phyloP scores from a whole-genome alignment of 2,113 vertebrate species.

The Crotalus viridis region DNA sequence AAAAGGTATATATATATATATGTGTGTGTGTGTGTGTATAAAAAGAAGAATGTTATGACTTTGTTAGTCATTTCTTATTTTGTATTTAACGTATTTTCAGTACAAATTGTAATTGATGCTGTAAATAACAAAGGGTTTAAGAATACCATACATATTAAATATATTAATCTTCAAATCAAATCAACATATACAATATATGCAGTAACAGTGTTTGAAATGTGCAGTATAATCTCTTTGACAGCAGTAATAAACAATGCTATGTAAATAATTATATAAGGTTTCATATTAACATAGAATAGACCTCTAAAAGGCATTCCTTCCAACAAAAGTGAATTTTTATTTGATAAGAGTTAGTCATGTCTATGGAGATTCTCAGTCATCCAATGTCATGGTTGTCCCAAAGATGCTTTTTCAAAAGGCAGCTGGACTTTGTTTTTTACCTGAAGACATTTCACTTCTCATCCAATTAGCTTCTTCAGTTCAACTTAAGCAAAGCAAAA shows the following conservation, averaged over 20 bases:
- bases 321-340: background rate
- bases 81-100: background rate
- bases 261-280: background rate
- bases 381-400: no score
- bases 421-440: no score
- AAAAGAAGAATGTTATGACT: background rate
- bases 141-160: background rate
- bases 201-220: background rate
- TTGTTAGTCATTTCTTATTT: background rate
- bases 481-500: no score
- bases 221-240: background rate
- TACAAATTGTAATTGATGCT: background rate
- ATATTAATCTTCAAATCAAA: background rate
- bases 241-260: background rate
- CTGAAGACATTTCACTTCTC: no score
- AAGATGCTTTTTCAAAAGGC: no score
- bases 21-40: no score
- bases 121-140: background rate
- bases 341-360: background rate
- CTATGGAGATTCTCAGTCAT: no score
- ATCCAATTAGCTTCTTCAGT: no score
- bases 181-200: background rate
- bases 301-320: background rate
- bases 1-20: constrained; percentile 71
- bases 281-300: background rate